A percentile compares a stretch with the other conserved stretches of the same genome.
Conservation (phyloP, 2,113 vertebrate species). For the Nothoprocta pentlandii region DNA sequence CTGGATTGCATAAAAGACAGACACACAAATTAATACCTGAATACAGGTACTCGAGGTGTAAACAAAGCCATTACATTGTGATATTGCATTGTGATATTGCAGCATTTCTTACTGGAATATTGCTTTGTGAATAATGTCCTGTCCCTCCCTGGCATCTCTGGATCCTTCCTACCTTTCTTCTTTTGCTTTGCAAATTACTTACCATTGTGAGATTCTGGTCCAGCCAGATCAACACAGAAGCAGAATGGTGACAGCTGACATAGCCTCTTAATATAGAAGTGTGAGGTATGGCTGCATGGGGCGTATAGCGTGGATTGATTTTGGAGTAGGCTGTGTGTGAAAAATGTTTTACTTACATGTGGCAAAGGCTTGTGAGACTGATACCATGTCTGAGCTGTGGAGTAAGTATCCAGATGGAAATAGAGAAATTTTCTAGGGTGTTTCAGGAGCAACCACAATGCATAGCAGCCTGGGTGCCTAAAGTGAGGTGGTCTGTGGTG, state of each 20-base stretch:
- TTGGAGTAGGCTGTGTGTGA: conserved; percentile 5
- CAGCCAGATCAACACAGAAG: neutral
- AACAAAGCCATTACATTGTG: neutral
- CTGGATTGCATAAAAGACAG: neutral
- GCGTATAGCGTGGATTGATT: neutral
- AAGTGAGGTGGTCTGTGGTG: neutral
- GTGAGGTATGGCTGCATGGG: conserved; percentile 8
- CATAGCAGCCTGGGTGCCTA: neutral
- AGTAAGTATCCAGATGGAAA: neutral
- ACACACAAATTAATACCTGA: neutral
- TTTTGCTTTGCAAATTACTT: neutral
- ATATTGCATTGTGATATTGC: fast-evolving
- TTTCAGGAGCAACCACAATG: neutral
- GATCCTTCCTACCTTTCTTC: neutral
- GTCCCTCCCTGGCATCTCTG: neutral
- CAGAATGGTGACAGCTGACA: conserved; percentile 30
- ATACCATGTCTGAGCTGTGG: neutral
- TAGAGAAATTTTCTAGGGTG: neutral
- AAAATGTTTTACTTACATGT: fast-evolving
- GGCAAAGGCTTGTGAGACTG: neutral
- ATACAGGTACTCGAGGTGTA: neutral
- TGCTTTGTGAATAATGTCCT: neutral
- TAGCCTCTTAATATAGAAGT: conserved; percentile 34
- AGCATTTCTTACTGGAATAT: neutral
- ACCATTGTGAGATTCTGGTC: neutral